phyloP scores from a whole-genome alignment of 2,113 vertebrate species.

The Lycocorax pyrrhopterus region DNA sequence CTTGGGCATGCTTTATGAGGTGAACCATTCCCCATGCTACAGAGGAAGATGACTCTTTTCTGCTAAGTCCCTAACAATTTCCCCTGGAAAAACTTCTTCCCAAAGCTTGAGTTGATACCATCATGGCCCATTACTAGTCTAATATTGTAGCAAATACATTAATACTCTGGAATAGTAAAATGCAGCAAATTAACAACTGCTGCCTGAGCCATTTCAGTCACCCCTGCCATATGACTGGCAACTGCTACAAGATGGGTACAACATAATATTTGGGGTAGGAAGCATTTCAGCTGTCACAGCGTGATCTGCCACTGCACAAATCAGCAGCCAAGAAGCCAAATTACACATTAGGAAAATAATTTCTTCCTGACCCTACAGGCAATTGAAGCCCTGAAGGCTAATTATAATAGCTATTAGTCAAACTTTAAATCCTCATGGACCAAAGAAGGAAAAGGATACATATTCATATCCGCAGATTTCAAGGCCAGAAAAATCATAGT shows the following conservation, averaged over 20 bases:
- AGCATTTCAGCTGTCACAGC: background rate
- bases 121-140: background rate
- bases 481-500: background rate
- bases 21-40: background rate
- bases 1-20: background rate
- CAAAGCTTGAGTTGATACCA: background rate
- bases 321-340: constrained; percentile 10
- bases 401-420: background rate
- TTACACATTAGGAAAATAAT: background rate
- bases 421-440: background rate
- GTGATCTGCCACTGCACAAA: background rate
- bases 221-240: background rate
- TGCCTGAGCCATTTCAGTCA: background rate
- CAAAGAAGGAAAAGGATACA: background rate
- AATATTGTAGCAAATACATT: background rate
- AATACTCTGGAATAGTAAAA: background rate
- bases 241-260: background rate
- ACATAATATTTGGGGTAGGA: background rate
- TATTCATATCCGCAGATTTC: background rate
- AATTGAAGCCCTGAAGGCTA: background rate
- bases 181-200: background rate
- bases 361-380: background rate
- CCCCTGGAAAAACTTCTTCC: background rate
- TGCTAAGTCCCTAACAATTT: background rate
- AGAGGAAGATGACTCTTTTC: constrained; percentile 13